Evolutionary conservation across 2,113 vertebrate genomes (phyloP), one percentile per base, ranked within the genome.

Genomic region (Chaetodon trifascialis): DNA sequence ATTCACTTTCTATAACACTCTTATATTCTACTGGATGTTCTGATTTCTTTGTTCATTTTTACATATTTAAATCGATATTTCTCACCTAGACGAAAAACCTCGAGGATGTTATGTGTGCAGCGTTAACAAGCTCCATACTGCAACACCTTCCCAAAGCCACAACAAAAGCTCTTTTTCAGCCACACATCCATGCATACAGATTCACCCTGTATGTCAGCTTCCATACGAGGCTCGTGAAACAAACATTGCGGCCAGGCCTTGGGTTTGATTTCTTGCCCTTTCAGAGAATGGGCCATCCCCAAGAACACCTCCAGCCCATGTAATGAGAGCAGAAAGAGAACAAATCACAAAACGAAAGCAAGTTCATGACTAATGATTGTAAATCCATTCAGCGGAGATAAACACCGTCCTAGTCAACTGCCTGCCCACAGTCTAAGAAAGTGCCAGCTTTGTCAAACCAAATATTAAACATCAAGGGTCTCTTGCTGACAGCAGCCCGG

Each of bases 361-460:
- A 91, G 80, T 83, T 91, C 85, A 74, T 76, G 86, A 86, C 91
- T 95, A 95, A 93, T 86, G 82, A 94, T 79, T 77, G 82, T 85
- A 89, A 93, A 90, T 89, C 86, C 80, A 81, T 85, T 83, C 47
- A 44, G 52, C 55, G 68, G 64, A 83, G 83, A 87, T 72, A 64
- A 84, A 82, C 72, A 54, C 71, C 11, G 77, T 87, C 38, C 60
- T n/a, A 83, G 66, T 86, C 74, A 76, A 91, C 72, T 16, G 54
- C 85, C 77, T 84, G 47, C 60, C 83, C 71, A 89, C 34, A 44
- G 73, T 80, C 60, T 44, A 87, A 87, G 76, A 66, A 90, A 90
- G 92, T 70, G 62, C 87, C 55, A 76, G 80, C 82, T 94, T 93
- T 94, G 89, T 86, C 92, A 93, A 89, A 56, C 82, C 87, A 84